Conservation (phyloP, 53 echinoderm and acorn worm species). For the Holothuria leucospilota region DNA sequence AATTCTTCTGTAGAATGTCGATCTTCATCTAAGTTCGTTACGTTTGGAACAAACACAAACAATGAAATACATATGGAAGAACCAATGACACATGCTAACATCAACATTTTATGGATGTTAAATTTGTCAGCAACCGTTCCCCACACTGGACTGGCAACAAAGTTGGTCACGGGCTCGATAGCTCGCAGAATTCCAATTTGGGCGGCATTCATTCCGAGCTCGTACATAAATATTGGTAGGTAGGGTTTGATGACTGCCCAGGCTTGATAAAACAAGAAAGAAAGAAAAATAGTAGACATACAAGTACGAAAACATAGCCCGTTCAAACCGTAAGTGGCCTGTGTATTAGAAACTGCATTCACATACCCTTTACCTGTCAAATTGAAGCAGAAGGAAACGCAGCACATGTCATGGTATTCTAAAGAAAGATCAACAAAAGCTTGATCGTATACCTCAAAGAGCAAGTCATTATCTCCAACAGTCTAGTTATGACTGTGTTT, state of each 20-base stretch:
- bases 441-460: too few species aligned
- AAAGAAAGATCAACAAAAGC: too few species aligned
- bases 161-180: slow-evolving; percentile 69
- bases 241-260: slow-evolving; percentile 57
- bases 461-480: too few species aligned
- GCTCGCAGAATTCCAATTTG: slow-evolving; percentile 78
- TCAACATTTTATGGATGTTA: slow-evolving; percentile 69
- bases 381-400: too few species aligned
- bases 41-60: neutral
- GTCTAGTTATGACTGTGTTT: too few species aligned
- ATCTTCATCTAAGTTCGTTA: neutral
- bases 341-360: too few species aligned
- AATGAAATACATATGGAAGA: neutral
- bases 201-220: slow-evolving; percentile 75
- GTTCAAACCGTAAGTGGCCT: too few species aligned
- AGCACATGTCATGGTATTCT: too few species aligned
- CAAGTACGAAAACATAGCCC: too few species aligned
- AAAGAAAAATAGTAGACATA: neutral
- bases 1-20: neutral
- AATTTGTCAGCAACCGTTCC: slow-evolving; percentile 84
- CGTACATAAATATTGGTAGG: slow-evolving; percentile 82
- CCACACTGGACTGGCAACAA: slow-evolving; percentile 69
- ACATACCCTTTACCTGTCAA: too few species aligned
- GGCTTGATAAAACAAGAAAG: neutral
- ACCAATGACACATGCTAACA: slow-evolving; percentile 55